Evolutionary conservation across 1,140 invertebrate species (phyloP).

Genomic region (Caenorhabditis latens): DNA sequence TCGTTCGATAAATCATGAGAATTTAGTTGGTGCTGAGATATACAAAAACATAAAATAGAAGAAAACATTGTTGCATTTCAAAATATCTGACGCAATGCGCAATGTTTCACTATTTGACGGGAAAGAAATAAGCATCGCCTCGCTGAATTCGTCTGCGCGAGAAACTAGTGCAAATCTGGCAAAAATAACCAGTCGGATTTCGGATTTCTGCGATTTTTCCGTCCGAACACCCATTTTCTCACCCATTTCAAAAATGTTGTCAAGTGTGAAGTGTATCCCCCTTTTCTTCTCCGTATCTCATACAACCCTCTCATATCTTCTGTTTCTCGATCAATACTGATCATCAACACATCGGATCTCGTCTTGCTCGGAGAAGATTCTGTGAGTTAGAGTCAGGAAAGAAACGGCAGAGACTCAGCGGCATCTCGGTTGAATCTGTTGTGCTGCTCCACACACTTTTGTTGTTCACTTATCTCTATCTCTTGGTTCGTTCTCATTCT

Average conservation of each 20-base stretch:
- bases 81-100: conserved; percentile 7
- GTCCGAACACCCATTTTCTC: conserved; percentile 14
- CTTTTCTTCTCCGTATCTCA: not conserved
- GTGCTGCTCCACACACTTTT: conserved; percentile 18
- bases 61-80: conserved; percentile 19
- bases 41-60: not conserved
- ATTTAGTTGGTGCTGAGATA: not conserved
- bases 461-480: conserved; percentile 53
- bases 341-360: conserved; percentile 41
- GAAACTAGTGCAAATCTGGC: not conserved
- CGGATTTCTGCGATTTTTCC: conserved; percentile 18
- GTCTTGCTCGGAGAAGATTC: not conserved
- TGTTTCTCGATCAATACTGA: conserved; percentile 18
- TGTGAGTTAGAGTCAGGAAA: not conserved
- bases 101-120: not conserved
- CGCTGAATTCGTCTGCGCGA: not conserved
- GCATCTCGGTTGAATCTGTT: not conserved
- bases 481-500: conserved; percentile 44
- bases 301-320: not conserved
- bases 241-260: conserved; percentile 12
- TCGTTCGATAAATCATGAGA: not conserved
- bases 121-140: not conserved
- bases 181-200: conserved; percentile 33
- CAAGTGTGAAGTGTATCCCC: conserved; percentile 23
- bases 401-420: not conserved